Evolutionary conservation across 2,888 invertebrate genomes (phyloP), one percentile per base, ranked within the genome.

Genomic region (Gastracanthus pulcherrimus): DNA sequence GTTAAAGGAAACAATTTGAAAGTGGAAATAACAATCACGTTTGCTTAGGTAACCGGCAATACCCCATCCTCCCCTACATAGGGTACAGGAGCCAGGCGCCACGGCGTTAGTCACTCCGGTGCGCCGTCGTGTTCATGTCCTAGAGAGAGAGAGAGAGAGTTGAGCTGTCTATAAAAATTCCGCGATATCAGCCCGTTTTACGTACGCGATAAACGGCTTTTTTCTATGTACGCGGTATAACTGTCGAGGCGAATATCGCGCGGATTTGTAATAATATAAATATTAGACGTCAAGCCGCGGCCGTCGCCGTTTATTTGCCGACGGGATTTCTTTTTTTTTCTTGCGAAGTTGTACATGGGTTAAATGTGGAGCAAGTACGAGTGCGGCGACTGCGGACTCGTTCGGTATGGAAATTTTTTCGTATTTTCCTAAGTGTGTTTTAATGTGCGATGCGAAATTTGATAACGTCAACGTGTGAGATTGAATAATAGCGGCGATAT

Each of bases 21-120:
- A n/a, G n/a, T n/a, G n/a, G n/a, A n/a, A n/a, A n/a, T n/a, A n/a
- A n/a, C n/a, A n/a, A n/a, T n/a, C n/a, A n/a, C n/a, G n/a, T n/a
- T n/a, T n/a, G n/a, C n/a, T n/a, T n/a, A n/a, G n/a, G n/a, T n/a
- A n/a, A n/a, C n/a, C n/a, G n/a, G n/a, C n/a, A n/a, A n/a, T n/a
- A n/a, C n/a, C n/a, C n/a, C n/a, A n/a, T n/a, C n/a, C n/a, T n/a
- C n/a, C n/a, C n/a, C n/a, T n/a, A n/a, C n/a, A n/a, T n/a, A n/a
- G n/a, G n/a, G n/a, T n/a, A n/a, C n/a, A n/a, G n/a, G n/a, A n/a
- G 62, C 23, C 36, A 11, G 74, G 48, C 74, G 78, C 64, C 78
- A 55, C 26, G 7, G 11, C 13, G 5, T 55, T 55, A 55, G 23
- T 55, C 55, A 55, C 55, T 55, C 55, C 2, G 23, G 9, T 34